Evolutionary conservation across 2,113 vertebrate genomes (phyloP).

Genomic region (Xenopus laevis): DNA sequence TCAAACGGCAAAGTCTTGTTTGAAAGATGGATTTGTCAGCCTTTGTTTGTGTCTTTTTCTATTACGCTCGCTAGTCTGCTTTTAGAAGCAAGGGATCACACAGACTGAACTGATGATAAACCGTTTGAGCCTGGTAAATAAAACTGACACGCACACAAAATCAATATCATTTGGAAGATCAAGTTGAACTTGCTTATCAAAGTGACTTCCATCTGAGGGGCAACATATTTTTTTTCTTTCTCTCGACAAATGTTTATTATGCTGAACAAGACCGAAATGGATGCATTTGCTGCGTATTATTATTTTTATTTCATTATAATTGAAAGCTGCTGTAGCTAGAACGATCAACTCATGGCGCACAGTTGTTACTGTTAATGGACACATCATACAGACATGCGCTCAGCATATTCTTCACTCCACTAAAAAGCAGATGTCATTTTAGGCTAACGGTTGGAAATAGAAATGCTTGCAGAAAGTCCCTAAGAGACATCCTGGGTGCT

Average conservation of each 20-base stretch:
- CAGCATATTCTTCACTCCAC: no score
- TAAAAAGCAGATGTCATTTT: no score
- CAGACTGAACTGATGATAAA: slow-evolving; percentile 49
- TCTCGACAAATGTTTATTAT: not conserved
- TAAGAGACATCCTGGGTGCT: no score
- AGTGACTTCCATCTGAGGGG: slow-evolving; percentile 32
- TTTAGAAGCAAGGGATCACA: slow-evolving; percentile 43
- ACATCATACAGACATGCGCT: no score
- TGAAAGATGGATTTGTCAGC: slow-evolving; percentile 40
- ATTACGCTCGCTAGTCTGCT: slow-evolving; percentile 43
- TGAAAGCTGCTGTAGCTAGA: no score
- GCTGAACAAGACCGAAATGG: slow-evolving; percentile 1
- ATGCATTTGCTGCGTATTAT: not conserved
- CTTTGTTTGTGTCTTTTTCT: slow-evolving; percentile 41
- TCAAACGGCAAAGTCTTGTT: slow-evolving; percentile 43
- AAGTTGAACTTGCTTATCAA: slow-evolving; percentile 46
- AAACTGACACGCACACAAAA: slow-evolving; percentile 52
- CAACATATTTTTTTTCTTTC: not conserved
- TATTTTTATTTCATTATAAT: no score
- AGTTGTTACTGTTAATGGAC: no score
- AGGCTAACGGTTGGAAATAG: no score
- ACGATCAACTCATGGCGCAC: no score
- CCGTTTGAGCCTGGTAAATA: slow-evolving; percentile 39
- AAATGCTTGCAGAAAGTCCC: no score
- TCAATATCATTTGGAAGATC: slow-evolving; percentile 50